phyloP scores from a whole-genome alignment of 2,113 vertebrate species.

The Phalacrocorax brasilianus region DNA sequence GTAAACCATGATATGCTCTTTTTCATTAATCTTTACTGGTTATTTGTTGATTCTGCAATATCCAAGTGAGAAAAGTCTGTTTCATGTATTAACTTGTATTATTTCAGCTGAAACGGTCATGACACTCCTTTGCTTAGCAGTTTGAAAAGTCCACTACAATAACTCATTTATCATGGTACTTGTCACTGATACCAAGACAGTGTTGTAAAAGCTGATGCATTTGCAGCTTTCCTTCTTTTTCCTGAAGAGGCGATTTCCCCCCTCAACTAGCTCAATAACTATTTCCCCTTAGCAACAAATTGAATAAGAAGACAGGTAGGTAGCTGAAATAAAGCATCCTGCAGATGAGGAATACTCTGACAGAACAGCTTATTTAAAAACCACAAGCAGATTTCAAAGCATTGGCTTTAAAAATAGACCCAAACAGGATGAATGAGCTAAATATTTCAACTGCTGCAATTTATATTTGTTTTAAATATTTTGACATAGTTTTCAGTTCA shows the following conservation, averaged over 20 bases:
- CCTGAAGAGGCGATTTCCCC: background rate
- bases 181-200: background rate
- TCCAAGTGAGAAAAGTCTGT: background rate
- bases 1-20: background rate
- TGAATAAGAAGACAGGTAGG: background rate
- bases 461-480: conserved; percentile 45
- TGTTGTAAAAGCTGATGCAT: background rate
- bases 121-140: background rate
- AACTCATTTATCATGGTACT: background rate
- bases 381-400: background rate
- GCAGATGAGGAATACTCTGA: background rate
- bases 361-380: background rate
- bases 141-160: background rate
- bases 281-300: background rate
- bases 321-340: background rate
- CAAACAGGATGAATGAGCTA: background rate
- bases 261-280: background rate
- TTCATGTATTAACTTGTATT: background rate
- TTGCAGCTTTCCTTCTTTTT: background rate
- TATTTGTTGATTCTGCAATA: background rate
- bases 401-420: background rate
- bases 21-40: background rate
- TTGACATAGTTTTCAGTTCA: conserved; percentile 24
- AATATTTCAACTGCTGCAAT: background rate
- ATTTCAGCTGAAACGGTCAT: background rate